phyloP scores from a whole-genome alignment of 2,797 vertebrate species.

The Parauchenoglanis ngamensis region DNA sequence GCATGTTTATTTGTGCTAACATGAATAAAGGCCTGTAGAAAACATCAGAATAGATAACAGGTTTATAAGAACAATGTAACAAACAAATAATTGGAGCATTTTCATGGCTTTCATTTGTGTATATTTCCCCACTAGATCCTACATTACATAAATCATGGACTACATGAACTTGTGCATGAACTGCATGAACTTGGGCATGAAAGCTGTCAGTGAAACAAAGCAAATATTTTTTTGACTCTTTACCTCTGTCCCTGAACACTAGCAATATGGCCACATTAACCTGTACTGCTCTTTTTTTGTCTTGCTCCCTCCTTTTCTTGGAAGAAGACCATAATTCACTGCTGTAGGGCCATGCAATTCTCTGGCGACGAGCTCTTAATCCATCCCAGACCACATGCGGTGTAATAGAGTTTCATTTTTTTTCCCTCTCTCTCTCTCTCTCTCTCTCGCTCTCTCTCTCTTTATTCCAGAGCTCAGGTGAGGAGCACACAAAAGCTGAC shows the following conservation, averaged over 20 bases:
- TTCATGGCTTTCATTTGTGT: neutral
- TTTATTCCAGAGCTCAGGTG: constrained; percentile 39
- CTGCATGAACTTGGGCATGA: neutral
- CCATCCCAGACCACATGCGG: constrained; percentile 43
- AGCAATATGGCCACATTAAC: constrained; percentile 26
- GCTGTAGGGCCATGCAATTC: constrained; percentile 45
- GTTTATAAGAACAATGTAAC: neutral
- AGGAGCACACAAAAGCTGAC: constrained; percentile 42
- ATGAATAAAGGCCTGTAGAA: neutral
- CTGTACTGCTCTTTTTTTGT: constrained; percentile 3
- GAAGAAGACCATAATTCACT: constrained; percentile 29
- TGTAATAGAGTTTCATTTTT: constrained; percentile 53
- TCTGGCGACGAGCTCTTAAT: constrained; percentile 39
- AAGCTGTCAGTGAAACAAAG: constrained; percentile 31
- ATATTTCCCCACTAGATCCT: neutral
- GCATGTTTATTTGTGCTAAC: neutral
- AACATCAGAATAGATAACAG: neutral
- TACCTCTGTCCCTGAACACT: constrained; percentile 16
- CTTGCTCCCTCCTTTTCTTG: neutral
- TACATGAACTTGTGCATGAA: neutral
- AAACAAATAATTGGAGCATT: neutral
- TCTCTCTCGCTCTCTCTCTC: neutral
- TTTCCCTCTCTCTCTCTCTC: neutral
- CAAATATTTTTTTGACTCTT: constrained; percentile 26
- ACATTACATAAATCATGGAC: neutral